Percentiles rank a stretch among this genome's conserved stretches.
Evolutionary conservation across 2,113 vertebrate genomes (phyloP).

Genomic region (Arothron firmamentum): DNA sequence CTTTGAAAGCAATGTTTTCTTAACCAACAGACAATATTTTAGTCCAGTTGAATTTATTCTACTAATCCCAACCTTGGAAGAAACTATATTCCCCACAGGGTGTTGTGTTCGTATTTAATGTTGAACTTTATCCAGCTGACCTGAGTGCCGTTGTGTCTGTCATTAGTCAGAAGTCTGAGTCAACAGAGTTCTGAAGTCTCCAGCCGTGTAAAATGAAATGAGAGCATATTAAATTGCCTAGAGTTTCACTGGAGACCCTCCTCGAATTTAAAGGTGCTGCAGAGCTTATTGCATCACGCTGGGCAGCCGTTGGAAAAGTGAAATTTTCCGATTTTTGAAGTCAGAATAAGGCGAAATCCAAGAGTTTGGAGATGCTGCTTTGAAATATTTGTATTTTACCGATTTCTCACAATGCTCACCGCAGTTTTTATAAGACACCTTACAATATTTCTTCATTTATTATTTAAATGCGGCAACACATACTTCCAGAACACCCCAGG

Average conservation of each 20-base stretch:
- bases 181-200: slow-evolving; percentile 11
- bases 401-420: slow-evolving; percentile 29
- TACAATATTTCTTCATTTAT: no score
- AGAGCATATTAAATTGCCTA: slow-evolving; percentile 42
- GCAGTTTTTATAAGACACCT: neutral
- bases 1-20: no score
- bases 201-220: slow-evolving; percentile 18
- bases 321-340: slow-evolving; percentile 15
- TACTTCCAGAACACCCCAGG: no score
- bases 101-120: slow-evolving; percentile 16
- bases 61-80: neutral
- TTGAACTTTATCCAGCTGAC: slow-evolving; percentile 32
- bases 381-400: neutral
- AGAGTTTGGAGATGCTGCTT: neutral
- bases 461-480: no score
- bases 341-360: neutral
- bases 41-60: no score
- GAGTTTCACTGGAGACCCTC: slow-evolving; percentile 6
- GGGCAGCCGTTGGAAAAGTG: slow-evolving; percentile 23
- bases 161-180: slow-evolving; percentile 31
- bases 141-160: slow-evolving; percentile 4
- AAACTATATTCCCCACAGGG: slow-evolving; percentile 15
- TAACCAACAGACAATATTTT: neutral
- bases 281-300: slow-evolving; percentile 23
- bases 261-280: slow-evolving; percentile 24